Percentiles rank a stretch among this genome's conserved stretches.
Conservation (phyloP, 2,797 vertebrate species). For the Poeciliopsis gracilis region DNA sequence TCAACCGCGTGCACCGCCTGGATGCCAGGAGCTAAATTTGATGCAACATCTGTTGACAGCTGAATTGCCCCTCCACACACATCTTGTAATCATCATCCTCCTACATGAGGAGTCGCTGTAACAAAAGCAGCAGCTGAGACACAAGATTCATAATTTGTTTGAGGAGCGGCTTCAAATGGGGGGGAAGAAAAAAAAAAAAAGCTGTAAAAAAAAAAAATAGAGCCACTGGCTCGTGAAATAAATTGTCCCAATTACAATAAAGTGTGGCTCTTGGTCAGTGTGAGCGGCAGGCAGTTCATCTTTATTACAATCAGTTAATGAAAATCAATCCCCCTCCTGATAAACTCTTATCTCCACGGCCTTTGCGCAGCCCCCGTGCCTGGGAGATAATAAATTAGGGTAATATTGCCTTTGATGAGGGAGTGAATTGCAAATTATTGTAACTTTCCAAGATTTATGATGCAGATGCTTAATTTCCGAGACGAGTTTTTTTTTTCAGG, state of each 20-base stretch:
- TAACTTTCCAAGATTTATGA: slow-evolving; percentile 89
- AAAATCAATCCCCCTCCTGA: slow-evolving; percentile 90
- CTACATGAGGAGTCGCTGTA: slow-evolving; percentile 30
- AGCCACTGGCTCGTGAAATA: slow-evolving; percentile 83
- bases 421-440: slow-evolving; percentile 90
- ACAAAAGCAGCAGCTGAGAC: slow-evolving; percentile 43
- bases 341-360: slow-evolving; percentile 88
- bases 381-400: slow-evolving; percentile 88
- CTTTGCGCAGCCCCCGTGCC: slow-evolving; percentile 76
- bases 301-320: slow-evolving; percentile 91
- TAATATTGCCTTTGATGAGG: slow-evolving; percentile 90
- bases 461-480: slow-evolving; percentile 84
- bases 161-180: slow-evolving; percentile 46
- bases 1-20: slow-evolving; percentile 34
- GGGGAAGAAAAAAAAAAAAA: slow-evolving; percentile 25
- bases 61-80: slow-evolving; percentile 30
- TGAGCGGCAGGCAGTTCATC: slow-evolving; percentile 84
- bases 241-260: slow-evolving; percentile 89
- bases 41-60: slow-evolving; percentile 50
- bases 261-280: slow-evolving; percentile 87
- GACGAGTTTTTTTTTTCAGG: slow-evolving; percentile 71
- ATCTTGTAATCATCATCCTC: slow-evolving; percentile 39
- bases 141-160: slow-evolving; percentile 51
- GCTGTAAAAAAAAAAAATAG: slow-evolving; percentile 56
- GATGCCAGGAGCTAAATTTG: slow-evolving; percentile 45